phyloP scores from a whole-genome alignment of 2,888 invertebrate genomes.

The Capitulum mitella region DNA sequence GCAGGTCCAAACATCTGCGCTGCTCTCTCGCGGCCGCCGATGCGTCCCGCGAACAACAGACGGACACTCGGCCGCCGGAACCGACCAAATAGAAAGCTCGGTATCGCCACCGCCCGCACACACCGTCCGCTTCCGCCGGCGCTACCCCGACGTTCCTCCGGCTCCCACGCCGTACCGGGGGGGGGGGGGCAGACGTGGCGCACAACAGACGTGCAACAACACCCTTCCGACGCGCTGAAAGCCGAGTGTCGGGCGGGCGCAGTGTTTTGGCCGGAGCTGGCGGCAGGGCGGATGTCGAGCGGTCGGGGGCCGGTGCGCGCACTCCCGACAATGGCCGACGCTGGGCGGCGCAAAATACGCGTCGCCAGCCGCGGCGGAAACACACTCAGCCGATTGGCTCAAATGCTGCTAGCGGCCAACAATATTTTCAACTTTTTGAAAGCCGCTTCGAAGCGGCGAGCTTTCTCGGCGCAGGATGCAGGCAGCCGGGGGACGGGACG shows the following conservation, averaged over 20 bases:
- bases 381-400: background rate
- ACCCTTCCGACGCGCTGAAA: too few species aligned
- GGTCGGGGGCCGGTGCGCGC: too few species aligned
- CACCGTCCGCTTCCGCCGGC: background rate
- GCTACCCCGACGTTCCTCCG: too few species aligned
- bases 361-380: background rate
- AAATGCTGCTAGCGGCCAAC: background rate
- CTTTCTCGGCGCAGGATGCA: too few species aligned
- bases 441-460: background rate
- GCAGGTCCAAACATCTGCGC: background rate
- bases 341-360: conserved; percentile 1
- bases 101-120: background rate
- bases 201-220: background rate
- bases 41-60: background rate
- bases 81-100: conserved; percentile 8
- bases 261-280: too few species aligned
- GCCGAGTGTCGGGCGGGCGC: too few species aligned
- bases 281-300: too few species aligned
- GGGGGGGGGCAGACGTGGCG: background rate
- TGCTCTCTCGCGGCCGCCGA: background rate
- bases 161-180: background rate
- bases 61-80: background rate
- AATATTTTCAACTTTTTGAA: conserved; percentile 6
- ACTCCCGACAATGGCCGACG: background rate
- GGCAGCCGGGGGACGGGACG: too few species aligned